Percentiles rank a stretch among this genome's conserved stretches.
phyloP scores from a whole-genome alignment of 2,888 invertebrate species.

The Erebia palarica region DNA sequence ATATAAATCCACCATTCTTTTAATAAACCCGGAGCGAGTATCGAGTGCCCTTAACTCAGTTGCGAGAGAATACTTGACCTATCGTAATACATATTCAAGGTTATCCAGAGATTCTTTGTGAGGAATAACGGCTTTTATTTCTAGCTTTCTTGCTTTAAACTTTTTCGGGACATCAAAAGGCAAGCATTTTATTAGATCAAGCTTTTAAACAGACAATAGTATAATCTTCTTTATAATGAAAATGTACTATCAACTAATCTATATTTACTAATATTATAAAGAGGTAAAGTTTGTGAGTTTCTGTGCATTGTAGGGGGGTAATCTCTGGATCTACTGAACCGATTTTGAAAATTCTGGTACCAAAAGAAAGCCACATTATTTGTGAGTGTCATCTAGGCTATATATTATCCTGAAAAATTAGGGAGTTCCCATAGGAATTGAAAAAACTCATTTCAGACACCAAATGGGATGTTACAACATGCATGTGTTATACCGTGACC shows the following conservation, averaged over 20 bases:
- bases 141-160: background rate
- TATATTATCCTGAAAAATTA: too few relatives aligned
- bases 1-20: conserved; percentile 23
- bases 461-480: too few relatives aligned
- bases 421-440: too few relatives aligned
- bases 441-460: too few relatives aligned
- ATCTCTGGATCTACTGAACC: too few relatives aligned
- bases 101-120: conserved; percentile 2
- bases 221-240: background rate
- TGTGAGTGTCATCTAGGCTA: too few relatives aligned
- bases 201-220: background rate
- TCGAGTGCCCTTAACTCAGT: conserved; percentile 34
- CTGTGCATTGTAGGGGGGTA: too few relatives aligned
- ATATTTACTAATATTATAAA: too few relatives aligned
- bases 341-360: too few relatives aligned
- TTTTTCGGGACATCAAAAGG: background rate
- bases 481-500: too few relatives aligned
- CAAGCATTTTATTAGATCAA: background rate
- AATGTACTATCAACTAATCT: background rate
- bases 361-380: too few relatives aligned
- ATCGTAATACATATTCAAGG: conserved; percentile 31
- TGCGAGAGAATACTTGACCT: conserved; percentile 33
- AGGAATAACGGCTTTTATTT: conserved; percentile 1
- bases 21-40: conserved; percentile 24
- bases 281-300: too few relatives aligned